Evolutionary conservation across 2,888 invertebrate species (phyloP).

Genomic region (Boloria euphrosyne): DNA sequence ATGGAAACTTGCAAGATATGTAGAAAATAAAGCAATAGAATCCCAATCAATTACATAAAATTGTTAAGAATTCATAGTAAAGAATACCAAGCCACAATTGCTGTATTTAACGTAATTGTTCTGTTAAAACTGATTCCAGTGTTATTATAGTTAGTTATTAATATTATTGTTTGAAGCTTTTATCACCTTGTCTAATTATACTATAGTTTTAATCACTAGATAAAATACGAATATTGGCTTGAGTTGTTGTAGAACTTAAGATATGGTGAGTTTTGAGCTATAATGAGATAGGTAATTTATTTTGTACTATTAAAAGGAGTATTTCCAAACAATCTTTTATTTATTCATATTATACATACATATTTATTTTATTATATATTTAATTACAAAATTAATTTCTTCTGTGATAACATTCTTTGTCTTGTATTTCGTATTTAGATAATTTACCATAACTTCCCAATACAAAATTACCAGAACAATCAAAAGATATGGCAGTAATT

Average conservation of each 20-base stretch:
- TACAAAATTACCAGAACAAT: slow-evolving; percentile 58
- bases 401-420: slow-evolving; percentile 54
- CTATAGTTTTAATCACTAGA: slow-evolving; percentile 9
- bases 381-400: slow-evolving; percentile 33
- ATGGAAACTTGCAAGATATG: not conserved
- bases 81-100: not conserved
- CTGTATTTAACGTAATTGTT: slow-evolving; percentile 4
- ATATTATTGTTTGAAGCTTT: slow-evolving; percentile 12
- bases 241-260: slow-evolving; percentile 12
- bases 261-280: slow-evolving; percentile 14
- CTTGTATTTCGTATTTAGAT: slow-evolving; percentile 55
- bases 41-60: not conserved
- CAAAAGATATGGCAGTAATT: slow-evolving; percentile 67
- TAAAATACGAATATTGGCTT: slow-evolving; percentile 14
- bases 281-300: slow-evolving; percentile 39
- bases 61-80: not conserved
- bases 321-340: slow-evolving; percentile 29
- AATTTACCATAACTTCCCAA: slow-evolving; percentile 61
- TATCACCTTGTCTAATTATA: slow-evolving; percentile 11
- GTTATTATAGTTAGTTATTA: not conserved
- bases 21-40: not conserved
- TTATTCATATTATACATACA: slow-evolving; percentile 1
- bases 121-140: slow-evolving; percentile 11
- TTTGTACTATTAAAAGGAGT: slow-evolving; percentile 39
- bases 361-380: not conserved